Conservation (phyloP, 1,140 invertebrate species). For the Eufriesea mexicana region DNA sequence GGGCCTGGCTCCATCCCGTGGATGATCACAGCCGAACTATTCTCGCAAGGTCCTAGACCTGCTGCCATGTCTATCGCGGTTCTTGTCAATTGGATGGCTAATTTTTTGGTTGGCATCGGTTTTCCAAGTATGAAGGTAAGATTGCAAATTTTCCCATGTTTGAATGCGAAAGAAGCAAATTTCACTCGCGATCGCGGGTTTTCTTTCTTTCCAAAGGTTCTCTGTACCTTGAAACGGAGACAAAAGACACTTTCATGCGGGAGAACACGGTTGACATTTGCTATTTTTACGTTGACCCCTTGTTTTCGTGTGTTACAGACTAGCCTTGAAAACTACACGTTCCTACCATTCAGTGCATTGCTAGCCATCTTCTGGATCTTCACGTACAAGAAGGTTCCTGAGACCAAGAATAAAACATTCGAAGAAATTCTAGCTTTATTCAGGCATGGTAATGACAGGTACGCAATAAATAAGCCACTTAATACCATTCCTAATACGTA, state of each 20-base stretch:
- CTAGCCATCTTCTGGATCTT: constrained; percentile 98
- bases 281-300: constrained; percentile 9
- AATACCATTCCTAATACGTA: constrained; percentile 68
- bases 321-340: constrained; percentile 96
- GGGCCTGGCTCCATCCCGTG: constrained; percentile 98
- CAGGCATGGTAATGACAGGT: constrained; percentile 93
- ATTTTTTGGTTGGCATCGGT: constrained; percentile 97
- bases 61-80: constrained; percentile 99
- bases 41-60: constrained; percentile 97
- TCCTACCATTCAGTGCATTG: constrained; percentile 98
- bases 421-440: constrained; percentile 97
- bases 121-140: constrained; percentile 96
- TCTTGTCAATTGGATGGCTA: constrained; percentile 98
- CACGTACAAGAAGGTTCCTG: constrained; percentile 98
- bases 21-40: constrained; percentile 99
- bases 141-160: background rate
- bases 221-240: background rate
- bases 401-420: constrained; percentile 99
- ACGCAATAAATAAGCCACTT: constrained; percentile 78
- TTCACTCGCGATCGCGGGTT: no score
- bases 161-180: no score
- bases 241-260: no score
- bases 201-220: background rate
- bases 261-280: constrained; percentile 1
- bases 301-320: constrained; percentile 85